phyloP scores from a whole-genome alignment of 2,888 invertebrate species.

The Prosopocoilus inquinatus region DNA sequence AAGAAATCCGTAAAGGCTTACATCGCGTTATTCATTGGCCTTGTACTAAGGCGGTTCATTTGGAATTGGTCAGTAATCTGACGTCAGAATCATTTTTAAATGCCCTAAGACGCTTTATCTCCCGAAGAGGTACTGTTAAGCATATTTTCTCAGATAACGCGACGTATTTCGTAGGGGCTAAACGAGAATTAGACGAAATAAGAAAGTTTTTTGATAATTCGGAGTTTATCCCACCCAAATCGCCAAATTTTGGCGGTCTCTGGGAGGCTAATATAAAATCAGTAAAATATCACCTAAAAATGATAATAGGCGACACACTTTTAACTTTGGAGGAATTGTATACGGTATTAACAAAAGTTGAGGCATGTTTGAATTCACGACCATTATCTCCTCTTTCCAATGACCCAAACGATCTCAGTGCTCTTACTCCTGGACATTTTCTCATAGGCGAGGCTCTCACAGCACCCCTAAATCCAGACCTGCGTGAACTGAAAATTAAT shows the following conservation, averaged over 20 bases:
- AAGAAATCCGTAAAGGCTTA: background rate
- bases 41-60: background rate
- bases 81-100: too few species aligned
- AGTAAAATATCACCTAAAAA: slow-evolving; percentile 7
- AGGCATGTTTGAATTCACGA: slow-evolving; percentile 36
- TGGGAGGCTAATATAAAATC: too few species aligned
- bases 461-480: slow-evolving; percentile 19
- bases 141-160: slow-evolving; percentile 21
- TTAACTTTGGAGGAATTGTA: slow-evolving; percentile 10
- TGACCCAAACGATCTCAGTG: slow-evolving; percentile 30
- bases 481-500: slow-evolving; percentile 16
- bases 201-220: background rate
- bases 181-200: slow-evolving; percentile 9
- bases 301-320: background rate
- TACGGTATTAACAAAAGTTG: slow-evolving; percentile 27
- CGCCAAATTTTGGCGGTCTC: slow-evolving; percentile 13
- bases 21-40: background rate
- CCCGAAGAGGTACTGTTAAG: slow-evolving; percentile 15
- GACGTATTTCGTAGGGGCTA: slow-evolving; percentile 14
- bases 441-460: slow-evolving; percentile 28
- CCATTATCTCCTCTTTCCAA: slow-evolving; percentile 31
- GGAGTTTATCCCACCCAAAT: slow-evolving; percentile 8
- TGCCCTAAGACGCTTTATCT: slow-evolving; percentile 10
- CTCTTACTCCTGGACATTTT: slow-evolving; percentile 34
- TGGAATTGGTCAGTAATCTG: background rate